Conservation (phyloP, 2,797 vertebrate species). For the Chlorospingus flavigularis region DNA sequence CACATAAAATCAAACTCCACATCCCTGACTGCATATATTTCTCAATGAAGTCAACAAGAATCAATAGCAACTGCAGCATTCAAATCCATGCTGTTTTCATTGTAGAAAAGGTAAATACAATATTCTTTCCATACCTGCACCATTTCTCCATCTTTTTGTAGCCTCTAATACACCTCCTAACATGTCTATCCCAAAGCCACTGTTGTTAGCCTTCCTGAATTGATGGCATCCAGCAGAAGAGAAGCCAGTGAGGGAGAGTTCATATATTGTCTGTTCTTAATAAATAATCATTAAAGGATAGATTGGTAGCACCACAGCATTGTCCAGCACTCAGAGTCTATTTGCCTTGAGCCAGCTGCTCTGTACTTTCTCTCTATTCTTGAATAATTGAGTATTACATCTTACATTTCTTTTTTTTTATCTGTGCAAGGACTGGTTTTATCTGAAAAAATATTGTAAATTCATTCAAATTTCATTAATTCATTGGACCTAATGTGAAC, state of each 20-base stretch:
- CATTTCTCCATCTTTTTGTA: background rate
- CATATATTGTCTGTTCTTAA: background rate
- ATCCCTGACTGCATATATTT: background rate
- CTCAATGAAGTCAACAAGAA: background rate
- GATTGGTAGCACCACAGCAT: background rate
- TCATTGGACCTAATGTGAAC: background rate
- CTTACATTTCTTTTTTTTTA: background rate
- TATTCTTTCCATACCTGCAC: background rate
- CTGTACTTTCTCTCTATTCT: background rate
- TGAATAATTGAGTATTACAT: conserved; percentile 7
- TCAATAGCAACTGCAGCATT: background rate
- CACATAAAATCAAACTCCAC: conserved; percentile 1
- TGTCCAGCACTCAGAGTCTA: background rate
- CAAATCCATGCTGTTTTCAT: background rate
- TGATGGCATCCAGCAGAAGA: background rate
- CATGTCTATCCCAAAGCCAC: background rate
- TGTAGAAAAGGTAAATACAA: background rate
- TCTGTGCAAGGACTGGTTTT: background rate
- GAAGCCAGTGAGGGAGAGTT: background rate
- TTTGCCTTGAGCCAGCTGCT: conserved; percentile 3
- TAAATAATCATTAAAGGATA: conserved; percentile 42
- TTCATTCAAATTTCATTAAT: conserved; percentile 42
- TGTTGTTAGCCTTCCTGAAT: background rate
- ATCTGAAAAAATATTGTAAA: conserved; percentile 18
- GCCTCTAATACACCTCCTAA: background rate